A percentile compares a stretch with the other conserved stretches of the same genome.
These are phyloP conservation scores for Pristionchus maxplancki DNA, from an alignment of 2,888 invertebrate species.

Conservation along the genomic window DNA sequence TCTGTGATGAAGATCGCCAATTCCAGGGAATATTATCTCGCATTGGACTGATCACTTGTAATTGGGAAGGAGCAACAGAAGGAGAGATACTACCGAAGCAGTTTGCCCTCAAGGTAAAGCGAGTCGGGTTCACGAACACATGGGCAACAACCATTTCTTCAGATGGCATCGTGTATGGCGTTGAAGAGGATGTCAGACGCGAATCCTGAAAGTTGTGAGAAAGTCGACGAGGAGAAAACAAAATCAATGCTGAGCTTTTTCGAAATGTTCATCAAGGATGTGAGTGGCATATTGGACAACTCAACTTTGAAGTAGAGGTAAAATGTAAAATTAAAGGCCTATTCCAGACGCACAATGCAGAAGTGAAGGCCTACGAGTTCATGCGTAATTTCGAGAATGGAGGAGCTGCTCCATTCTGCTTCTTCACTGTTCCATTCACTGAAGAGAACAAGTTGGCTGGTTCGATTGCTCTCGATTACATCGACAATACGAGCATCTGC, in stretches of 20 bases:
- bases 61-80: slow-evolving; percentile 10
- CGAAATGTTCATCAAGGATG: background rate
- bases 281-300: too few relatives aligned
- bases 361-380: slow-evolving; percentile 2
- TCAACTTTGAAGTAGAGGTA: too few relatives aligned
- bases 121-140: background rate
- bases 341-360: background rate
- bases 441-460: slow-evolving; percentile 19
- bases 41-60: slow-evolving; percentile 40
- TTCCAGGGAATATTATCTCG: slow-evolving; percentile 22
- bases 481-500: background rate
- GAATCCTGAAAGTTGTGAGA: background rate
- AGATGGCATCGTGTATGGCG: background rate
- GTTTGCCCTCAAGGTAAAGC: slow-evolving; percentile 11
- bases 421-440: slow-evolving; percentile 26
- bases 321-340: background rate
- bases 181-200: background rate
- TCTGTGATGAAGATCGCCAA: too few relatives aligned
- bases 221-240: background rate
- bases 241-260: background rate
- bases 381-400: background rate
- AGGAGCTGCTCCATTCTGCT: background rate
- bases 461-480: slow-evolving; percentile 18
- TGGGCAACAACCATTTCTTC: too few relatives aligned
- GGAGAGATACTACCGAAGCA: background rate